Evolutionary conservation across 1,140 invertebrate species (phyloP), one percentile per base, ranked within the genome.

Genomic region (Drosophila pachea): DNA sequence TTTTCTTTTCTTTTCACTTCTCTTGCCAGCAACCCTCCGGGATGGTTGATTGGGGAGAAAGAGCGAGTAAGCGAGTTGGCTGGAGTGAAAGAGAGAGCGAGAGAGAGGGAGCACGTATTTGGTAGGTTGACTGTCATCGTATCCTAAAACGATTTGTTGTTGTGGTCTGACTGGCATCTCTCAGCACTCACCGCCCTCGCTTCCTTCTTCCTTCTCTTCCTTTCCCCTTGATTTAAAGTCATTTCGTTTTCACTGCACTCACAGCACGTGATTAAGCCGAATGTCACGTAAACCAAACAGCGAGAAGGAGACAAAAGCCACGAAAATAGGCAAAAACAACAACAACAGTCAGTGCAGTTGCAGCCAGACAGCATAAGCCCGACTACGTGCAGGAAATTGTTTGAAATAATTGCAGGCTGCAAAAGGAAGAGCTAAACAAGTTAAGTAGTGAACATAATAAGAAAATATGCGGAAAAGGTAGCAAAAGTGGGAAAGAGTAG

Each of bases 391-490:
- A 81, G 77, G 78, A 81, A 81, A 81, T 67, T 82, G 74, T 74
- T 81, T 82, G 76, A 81, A 81, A 82, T 81, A 81, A 81, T 82
- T 82, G 78, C 77, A 70, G 69, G 54, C 49, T 53, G 63, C 40
- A 58, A 31, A 31, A 38, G 12, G 7, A 48, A 38, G 7, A 58
- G 45, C 38, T 22, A 58, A 68, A 47, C 65, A 76, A 36, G 42
- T 12, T 31, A 9, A 8, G 22, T 14, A 56, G 38, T 31, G 42
- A 22, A 11, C 11, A 8, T 38, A 43, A 43, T 29, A 9, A n/a
- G 12, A 5, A 47, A 45, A 45, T 31, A 9, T 29, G 5, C 8
- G 50, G 1, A 38, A 38, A 53, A 38, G 1, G 14, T 2, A 52
- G 29, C 12, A 43, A n/a, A 6, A 16, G 5, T 36, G 32, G 29